Evolutionary conservation across 2,113 vertebrate genomes (phyloP).

Genomic region (Coptodon rendalli): DNA sequence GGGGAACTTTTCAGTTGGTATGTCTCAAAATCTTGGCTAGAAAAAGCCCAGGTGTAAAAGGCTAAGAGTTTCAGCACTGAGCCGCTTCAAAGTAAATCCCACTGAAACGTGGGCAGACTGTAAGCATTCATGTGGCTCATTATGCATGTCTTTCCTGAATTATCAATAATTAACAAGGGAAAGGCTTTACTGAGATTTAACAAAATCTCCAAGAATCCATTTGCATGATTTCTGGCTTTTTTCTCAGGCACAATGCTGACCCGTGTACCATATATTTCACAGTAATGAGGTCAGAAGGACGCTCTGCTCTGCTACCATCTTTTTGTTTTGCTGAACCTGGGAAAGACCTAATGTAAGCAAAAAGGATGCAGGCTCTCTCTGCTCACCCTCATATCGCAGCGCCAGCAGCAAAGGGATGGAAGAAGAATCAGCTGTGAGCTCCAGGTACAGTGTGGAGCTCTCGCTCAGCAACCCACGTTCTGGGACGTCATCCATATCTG

Average conservation of each 20-base stretch:
- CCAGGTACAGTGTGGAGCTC: slow-evolving; percentile 80
- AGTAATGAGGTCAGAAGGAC: neutral
- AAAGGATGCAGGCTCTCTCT: neutral
- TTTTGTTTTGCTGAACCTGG: neutral
- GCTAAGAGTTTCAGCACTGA: neutral
- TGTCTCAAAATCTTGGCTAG: neutral
- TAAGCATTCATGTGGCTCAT: neutral
- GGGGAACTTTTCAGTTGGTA: neutral
- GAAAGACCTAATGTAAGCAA: neutral
- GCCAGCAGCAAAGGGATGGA: slow-evolving; percentile 83
- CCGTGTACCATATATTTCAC: neutral
- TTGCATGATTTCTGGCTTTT: neutral
- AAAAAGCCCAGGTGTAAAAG: neutral
- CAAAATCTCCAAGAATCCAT: neutral
- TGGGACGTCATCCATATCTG: slow-evolving; percentile 87
- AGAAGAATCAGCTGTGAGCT: slow-evolving; percentile 84
- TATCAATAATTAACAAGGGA: neutral
- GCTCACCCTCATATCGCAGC: slow-evolving; percentile 86
- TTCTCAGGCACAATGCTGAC: neutral
- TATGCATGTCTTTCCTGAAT: neutral
- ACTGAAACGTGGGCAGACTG: neutral
- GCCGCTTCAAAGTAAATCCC: slow-evolving; percentile 2
- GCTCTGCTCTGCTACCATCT: neutral
- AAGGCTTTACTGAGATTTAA: neutral
- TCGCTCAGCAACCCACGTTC: slow-evolving; percentile 87